These are phyloP conservation scores for Isoperla grammatica DNA, from an alignment of 2,888 invertebrate genomes.

Conservation along the genomic window DNA sequence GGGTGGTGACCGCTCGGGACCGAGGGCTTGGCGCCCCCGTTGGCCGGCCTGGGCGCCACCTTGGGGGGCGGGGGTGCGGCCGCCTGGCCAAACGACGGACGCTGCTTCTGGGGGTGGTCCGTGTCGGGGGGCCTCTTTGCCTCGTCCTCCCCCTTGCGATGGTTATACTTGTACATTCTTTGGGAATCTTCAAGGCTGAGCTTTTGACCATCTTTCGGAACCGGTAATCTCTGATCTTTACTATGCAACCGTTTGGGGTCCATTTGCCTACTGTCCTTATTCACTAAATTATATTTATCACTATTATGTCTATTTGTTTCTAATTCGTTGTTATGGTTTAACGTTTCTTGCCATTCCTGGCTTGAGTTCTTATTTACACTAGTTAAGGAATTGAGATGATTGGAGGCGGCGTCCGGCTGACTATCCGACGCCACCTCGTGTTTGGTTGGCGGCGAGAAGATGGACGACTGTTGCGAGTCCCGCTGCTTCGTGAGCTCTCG, in stretches of 20 bases:
- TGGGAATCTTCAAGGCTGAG: slow-evolving; percentile 1
- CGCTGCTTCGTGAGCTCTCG: slow-evolving; percentile 19
- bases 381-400: too few species aligned
- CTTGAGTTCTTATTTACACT: not conserved
- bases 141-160: not conserved
- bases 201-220: not conserved
- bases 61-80: not conserved
- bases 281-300: slow-evolving; percentile 18
- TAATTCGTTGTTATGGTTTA: slow-evolving; percentile 6
- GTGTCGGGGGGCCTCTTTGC: slow-evolving; percentile 6
- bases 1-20: slow-evolving; percentile 6
- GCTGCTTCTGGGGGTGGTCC: slow-evolving; percentile 7
- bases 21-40: not conserved
- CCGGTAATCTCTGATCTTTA: slow-evolving; percentile 15
- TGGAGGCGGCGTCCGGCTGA: not conserved
- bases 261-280: slow-evolving; percentile 8
- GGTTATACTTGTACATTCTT: not conserved
- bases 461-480: slow-evolving; percentile 8
- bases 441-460: slow-evolving; percentile 18
- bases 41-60: not conserved
- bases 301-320: slow-evolving; percentile 18
- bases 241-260: slow-evolving; percentile 2
- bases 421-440: not conserved
- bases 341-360: not conserved
- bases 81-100: slow-evolving; percentile 11